Evolutionary conservation across 2,797 vertebrate species (phyloP), one percentile per base, ranked within the genome.

Genomic region (Poliocrania exsul): DNA sequence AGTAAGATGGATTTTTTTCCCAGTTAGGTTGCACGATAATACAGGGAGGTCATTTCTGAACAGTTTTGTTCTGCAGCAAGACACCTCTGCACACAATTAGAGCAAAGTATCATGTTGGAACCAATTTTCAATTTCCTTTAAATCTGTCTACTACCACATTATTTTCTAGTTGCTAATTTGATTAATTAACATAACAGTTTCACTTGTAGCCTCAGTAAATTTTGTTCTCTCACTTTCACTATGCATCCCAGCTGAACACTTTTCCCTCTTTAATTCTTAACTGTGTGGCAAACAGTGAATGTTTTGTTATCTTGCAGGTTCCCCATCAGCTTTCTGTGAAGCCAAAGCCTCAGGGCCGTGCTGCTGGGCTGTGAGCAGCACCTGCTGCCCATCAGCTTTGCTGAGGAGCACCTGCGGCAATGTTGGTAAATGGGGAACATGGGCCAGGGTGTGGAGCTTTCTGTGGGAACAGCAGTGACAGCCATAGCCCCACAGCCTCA

Each of bases 1-100:
- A 94, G 92, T 73, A 90, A 92, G 72, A 90, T 62, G 81, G 69
- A 69, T 37, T 49, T 73, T 72, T 64, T 83, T 38, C n/a, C 28
- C 47, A 9, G 64, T 92, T 81, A 81, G 53, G 83, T 90, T 88
- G 82, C 73, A 79, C 0, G 6, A 12, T 70, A 70, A 79, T 28
- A 58, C 2, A 19, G 62, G 60, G 54, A 88, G 83, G 80, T 46
- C 31, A n/a, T 89, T 93, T 91, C 46, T 40, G 56, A 79, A 29
- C 29, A 21, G 33, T 10, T 94, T 86, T 88, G 58, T 75, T 92
- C 91, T 73, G 60, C 77, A 58, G 83, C 64, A 74, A 78, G 81
- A 82, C 66, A 81, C 54, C 69, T 73, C 84, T 81, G 49, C 9
- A 3, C 49, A 25, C 75, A 73, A 77, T 92, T 92, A 91, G 53